These are phyloP conservation scores for Agriopis marginaria DNA, from an alignment of 2,888 invertebrate species.

Conservation along the genomic window DNA sequence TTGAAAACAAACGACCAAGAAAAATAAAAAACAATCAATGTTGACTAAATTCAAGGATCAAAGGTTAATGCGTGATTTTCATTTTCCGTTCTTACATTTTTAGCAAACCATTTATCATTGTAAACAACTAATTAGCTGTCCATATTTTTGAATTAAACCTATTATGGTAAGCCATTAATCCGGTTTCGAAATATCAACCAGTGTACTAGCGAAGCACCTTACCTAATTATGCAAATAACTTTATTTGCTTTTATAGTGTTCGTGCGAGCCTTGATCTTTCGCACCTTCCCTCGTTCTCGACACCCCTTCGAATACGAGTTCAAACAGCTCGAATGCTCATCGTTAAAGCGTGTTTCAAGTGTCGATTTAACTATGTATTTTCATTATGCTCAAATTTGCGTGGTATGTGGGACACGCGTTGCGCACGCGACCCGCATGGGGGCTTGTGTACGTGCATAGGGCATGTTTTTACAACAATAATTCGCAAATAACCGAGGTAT, in stretches of 20 bases:
- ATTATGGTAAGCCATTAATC: constrained; percentile 55
- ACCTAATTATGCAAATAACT: constrained; percentile 71
- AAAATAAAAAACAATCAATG: constrained; percentile 14
- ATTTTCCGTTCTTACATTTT: constrained; percentile 7
- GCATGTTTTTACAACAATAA: constrained; percentile 56
- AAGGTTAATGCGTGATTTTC: constrained; percentile 7
- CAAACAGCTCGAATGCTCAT: constrained; percentile 56
- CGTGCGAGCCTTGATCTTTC: constrained; percentile 67
- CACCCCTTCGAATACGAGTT: constrained; percentile 61
- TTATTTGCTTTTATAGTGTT: constrained; percentile 50
- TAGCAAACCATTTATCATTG: constrained; percentile 17
- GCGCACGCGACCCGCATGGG: constrained; percentile 82
- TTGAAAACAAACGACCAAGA: not conserved
- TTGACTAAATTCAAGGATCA: constrained; percentile 9
- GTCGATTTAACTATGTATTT: constrained; percentile 67
- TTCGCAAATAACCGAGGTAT: constrained; percentile 66
- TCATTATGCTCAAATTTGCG: constrained; percentile 77
- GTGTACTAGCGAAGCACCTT: constrained; percentile 61
- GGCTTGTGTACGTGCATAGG: constrained; percentile 29
- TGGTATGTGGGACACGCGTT: constrained; percentile 81
- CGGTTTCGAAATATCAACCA: constrained; percentile 79
- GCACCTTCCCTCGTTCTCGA: constrained; percentile 64
- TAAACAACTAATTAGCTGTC: constrained; percentile 27
- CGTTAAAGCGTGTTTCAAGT: constrained; percentile 66
- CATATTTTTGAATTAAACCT: constrained; percentile 47